Conservation (phyloP, 2,888 invertebrate species). For the Drosophila phalerata region DNA sequence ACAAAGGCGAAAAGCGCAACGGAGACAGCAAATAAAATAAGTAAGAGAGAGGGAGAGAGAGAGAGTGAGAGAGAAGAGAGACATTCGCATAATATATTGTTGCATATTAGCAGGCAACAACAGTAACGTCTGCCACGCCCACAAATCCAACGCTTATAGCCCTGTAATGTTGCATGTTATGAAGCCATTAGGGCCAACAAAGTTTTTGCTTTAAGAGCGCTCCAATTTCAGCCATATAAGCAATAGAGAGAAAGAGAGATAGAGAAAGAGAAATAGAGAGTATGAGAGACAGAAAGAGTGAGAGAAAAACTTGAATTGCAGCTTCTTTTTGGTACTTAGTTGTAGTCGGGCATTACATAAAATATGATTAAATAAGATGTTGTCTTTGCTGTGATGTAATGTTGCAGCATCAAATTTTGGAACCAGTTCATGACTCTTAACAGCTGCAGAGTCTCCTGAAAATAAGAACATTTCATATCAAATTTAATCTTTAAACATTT, state of each 20-base stretch:
- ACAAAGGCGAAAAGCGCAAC: slow-evolving; percentile 40
- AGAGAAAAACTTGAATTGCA: slow-evolving; percentile 33
- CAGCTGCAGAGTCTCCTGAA: slow-evolving; percentile 1
- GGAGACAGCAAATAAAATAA: slow-evolving; percentile 7
- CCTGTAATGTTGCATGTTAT: slow-evolving; percentile 78
- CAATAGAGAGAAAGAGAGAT: slow-evolving; percentile 3
- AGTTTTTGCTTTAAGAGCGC: slow-evolving; percentile 69
- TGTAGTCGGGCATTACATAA: slow-evolving; percentile 39
- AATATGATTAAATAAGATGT: slow-evolving; percentile 29
- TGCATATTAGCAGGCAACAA: slow-evolving; percentile 67
- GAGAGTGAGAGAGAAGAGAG: slow-evolving; percentile 4
- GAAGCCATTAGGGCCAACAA: slow-evolving; percentile 77
- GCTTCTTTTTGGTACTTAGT: slow-evolving; percentile 57
- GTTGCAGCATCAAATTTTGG: slow-evolving; percentile 35
- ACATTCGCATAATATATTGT: slow-evolving; percentile 72
- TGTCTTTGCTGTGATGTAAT: slow-evolving; percentile 40
- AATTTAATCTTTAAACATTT: too few species aligned
- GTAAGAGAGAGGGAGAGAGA: background rate
- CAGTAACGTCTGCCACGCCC: slow-evolving; percentile 54
- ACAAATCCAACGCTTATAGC: slow-evolving; percentile 54
- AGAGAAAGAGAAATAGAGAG: background rate
- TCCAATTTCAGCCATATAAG: slow-evolving; percentile 51
- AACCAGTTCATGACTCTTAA: slow-evolving; percentile 6
- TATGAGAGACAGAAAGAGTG: background rate
- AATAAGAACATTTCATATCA: too few species aligned